These are phyloP conservation scores for Podarcis lilfordi DNA, from an alignment of 2,797 vertebrate genomes.

Conservation along the genomic window DNA sequence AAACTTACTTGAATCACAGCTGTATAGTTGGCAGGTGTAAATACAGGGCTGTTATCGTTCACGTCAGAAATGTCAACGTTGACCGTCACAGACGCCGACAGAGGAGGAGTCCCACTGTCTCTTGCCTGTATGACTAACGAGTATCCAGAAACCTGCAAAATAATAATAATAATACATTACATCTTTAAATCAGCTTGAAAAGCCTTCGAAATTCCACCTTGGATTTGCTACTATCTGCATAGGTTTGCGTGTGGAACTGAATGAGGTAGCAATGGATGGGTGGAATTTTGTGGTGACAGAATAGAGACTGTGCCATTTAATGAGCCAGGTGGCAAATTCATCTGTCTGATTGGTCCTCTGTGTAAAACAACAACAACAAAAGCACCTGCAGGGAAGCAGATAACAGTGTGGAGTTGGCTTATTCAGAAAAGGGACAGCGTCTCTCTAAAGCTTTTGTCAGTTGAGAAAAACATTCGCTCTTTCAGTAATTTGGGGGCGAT, in stretches of 20 bases:
- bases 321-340: neutral
- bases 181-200: constrained; percentile 30
- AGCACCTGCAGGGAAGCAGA: neutral
- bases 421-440: neutral
- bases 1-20: constrained; percentile 92
- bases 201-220: fast-evolving
- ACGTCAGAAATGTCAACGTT: constrained; percentile 94
- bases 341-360: neutral
- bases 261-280: neutral
- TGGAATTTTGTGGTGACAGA: neutral
- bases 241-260: too few relatives aligned
- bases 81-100: constrained; percentile 90
- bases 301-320: neutral
- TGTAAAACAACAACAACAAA: neutral
- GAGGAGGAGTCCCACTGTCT: constrained; percentile 87
- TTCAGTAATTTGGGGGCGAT: neutral
- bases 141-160: constrained; percentile 89
- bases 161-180: constrained; percentile 14
- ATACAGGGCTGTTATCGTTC: constrained; percentile 93
- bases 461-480: neutral
- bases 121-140: constrained; percentile 87
- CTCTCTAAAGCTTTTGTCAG: neutral
- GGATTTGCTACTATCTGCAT: neutral
- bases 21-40: constrained; percentile 90
- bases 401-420: neutral